Base-by-base conservation (phyloP, 2,113 vertebrate species). In the Melozone crissalis region DNA sequence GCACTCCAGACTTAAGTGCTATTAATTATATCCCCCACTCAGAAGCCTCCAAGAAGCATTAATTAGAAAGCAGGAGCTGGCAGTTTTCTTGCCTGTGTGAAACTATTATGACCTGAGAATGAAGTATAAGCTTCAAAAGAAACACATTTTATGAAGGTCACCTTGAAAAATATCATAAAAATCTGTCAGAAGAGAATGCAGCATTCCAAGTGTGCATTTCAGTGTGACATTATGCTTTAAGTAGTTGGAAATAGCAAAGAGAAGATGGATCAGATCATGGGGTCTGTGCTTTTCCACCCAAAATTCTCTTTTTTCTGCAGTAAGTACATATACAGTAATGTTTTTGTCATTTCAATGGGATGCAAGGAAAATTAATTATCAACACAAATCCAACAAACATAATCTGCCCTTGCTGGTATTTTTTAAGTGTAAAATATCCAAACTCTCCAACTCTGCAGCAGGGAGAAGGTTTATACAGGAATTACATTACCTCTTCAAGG, bases 21-120 rank as follows among this genome's bases (percentile, higher is more conserved):
- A 94, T 97, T 97, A 95, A 97, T 96, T 96, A 95, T 80, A 85
- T 93, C 57, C 68, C 66, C 79, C 57, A 78, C 92, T 94, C 82
- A 94, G 69, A 87, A 90, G 74, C 41, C 82, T 75, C 59, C 63
- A 93, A 96, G 84, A 94, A 94, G 63, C 49, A 90, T 95, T 94
- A 96, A 97, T 96, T 96, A 95, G 79, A 90, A 89, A 87, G 74
- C 84, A 86, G 89, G 67, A 93, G 59, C 67, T 96, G 73, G 84
- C 3, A 26, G 59, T 75, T 96, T 89, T 52, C 76, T 92, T 95
- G 51, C 59, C 66, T 87, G 8, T 81, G 41, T 80, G 74, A 77
- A 78, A 76, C 46, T 80, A 11, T 86, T 95, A 73, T 87, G 93
- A 95, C 91, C 87, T 17, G 26, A 92, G 47, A 91, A 65, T 86